A percentile compares a stretch with the other conserved stretches of the same genome.
Evolutionary conservation across 2,888 invertebrate genomes (phyloP).

Genomic region (Carabus problematicus): DNA sequence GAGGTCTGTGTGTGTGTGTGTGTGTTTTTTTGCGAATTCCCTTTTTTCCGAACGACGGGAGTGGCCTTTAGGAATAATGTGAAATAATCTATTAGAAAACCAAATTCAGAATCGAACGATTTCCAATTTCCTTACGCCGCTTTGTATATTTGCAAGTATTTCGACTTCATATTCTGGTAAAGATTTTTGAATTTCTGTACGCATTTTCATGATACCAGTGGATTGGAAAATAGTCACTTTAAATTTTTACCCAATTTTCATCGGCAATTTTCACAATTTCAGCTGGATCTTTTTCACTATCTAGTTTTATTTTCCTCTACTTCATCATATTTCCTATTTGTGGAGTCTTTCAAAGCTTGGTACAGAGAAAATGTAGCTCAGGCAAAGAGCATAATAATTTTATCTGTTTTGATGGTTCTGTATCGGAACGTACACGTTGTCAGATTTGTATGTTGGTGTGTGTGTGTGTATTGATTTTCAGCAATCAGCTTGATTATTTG

Average conservation of each 20-base stretch:
- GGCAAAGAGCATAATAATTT: too few species aligned
- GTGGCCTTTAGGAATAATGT: background rate
- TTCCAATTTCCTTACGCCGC: background rate
- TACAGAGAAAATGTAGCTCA: background rate
- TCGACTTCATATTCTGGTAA: conserved; percentile 1
- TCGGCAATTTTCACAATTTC: conserved; percentile 40
- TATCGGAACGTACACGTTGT: background rate
- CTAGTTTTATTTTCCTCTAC: conserved; percentile 34
- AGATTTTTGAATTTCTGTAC: background rate
- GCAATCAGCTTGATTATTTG: conserved; percentile 44
- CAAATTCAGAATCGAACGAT: background rate
- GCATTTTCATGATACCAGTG: conserved; percentile 17
- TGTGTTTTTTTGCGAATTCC: background rate
- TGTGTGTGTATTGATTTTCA: conserved; percentile 38
- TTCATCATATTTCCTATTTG: conserved; percentile 1
- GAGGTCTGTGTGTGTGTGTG: too few species aligned
- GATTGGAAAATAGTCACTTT: conserved; percentile 40
- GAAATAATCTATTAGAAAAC: background rate
- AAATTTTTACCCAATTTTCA: conserved; percentile 41
- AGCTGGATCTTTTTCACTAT: conserved; percentile 29
- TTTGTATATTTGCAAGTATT: background rate
- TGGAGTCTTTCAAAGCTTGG: background rate
- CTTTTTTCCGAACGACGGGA: background rate
- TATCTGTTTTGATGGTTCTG: too few species aligned
- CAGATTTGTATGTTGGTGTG: too few species aligned